Base-by-base conservation (phyloP, 2,113 vertebrate genomes). In the Peromyscus maniculatus region DNA sequence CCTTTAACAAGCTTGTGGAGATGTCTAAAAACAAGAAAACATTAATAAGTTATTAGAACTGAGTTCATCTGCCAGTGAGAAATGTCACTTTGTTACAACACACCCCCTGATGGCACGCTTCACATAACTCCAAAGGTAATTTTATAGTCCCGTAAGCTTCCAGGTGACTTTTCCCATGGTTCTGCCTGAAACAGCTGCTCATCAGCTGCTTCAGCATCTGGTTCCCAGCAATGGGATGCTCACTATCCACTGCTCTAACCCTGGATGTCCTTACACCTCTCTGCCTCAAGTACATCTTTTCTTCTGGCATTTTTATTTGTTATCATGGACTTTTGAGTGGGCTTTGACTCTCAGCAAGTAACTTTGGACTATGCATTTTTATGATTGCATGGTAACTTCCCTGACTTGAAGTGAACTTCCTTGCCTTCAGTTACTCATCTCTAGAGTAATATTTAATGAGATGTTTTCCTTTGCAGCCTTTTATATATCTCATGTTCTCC, bases 1-100 rank as follows among this genome's bases (percentile, higher is more conserved):
- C 96, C 93, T 98, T 98, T 96, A 97, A 94, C 90, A 97, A 91
- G 93, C 28, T 93, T 92, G 80, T 67, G 75, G 77, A 95, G 91
- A 95, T 57, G 31, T 94, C 62, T 69, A 79, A 97, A 95, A 87
- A 95, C 94, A 94, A 39, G 46, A 93, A 96, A 92, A 87, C 93
- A 93, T 97, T 96, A 96, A 96, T 93, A 87, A 87, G 66, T 96
- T 87, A 95, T 95, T 97, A 97, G 93, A 67, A 6, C 46, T 24
- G 33, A 21, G 46, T n/a, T 89, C 28, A 74, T 97, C 82, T 0
- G 36, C 77, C 72, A 89, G 72, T 57, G 78, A 97, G 91, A 96
- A 96, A 91, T 89, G 87, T 91, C 94, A 96, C 86, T 93, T 93
- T 91, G 86, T 86, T 96, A 95, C 67, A 91, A 46, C 24, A 49